A percentile compares a stretch with the other conserved stretches of the same genome.
Conservation (phyloP, 2,113 vertebrate genomes). For the Poecile atricapillus region DNA sequence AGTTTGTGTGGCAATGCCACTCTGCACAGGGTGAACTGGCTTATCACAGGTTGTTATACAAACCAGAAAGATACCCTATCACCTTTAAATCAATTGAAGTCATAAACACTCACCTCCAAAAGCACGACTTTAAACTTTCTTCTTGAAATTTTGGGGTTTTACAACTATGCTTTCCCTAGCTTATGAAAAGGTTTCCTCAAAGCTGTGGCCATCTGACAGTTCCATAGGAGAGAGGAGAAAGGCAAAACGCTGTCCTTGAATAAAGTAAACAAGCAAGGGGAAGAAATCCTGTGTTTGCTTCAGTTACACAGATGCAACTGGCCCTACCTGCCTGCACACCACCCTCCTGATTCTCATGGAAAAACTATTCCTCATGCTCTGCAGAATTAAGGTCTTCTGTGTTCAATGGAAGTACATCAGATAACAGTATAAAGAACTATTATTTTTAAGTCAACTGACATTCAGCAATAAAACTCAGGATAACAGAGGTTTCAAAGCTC, state of each 20-base stretch:
- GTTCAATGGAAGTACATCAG: neutral
- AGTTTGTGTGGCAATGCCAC: neutral
- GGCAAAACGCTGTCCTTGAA: neutral
- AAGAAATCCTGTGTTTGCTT: neutral
- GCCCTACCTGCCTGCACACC: neutral
- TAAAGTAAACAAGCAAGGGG: neutral
- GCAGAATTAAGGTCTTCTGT: neutral
- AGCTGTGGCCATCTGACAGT: neutral
- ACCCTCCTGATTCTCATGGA: neutral
- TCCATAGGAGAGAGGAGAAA: neutral
- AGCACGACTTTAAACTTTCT: neutral
- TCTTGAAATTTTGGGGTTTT: neutral
- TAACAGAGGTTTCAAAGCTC: neutral
- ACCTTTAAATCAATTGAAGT: neutral
- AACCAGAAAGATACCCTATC: neutral
- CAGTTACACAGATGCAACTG: neutral
- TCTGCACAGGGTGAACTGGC: neutral
- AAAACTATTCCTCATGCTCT: neutral
- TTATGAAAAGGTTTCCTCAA: neutral
- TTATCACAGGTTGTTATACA: neutral
- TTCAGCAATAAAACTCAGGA: slow-evolving; percentile 10
- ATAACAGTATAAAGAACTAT: neutral
- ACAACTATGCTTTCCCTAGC: neutral
- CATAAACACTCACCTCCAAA: neutral
- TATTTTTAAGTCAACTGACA: neutral